phyloP scores from a whole-genome alignment of 30 jellyfish, hydroid and myxozoan species.

The Hydractinia symbiolongicarpus region DNA sequence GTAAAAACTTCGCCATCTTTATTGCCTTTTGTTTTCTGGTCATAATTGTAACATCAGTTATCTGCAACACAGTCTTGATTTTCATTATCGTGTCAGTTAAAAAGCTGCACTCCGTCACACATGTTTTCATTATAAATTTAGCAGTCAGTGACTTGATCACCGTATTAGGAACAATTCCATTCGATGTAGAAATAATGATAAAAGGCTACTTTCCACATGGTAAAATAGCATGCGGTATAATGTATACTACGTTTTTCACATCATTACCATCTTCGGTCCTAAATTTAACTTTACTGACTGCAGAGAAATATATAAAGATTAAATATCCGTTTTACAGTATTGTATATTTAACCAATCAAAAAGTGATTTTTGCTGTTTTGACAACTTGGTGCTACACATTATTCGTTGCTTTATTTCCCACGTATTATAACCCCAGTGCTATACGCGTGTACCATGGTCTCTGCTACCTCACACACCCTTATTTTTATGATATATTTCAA shows the following conservation, averaged over 20 bases:
- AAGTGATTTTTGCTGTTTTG: not conserved
- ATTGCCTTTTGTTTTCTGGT: constrained; percentile 16
- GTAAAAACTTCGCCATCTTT: constrained; percentile 5
- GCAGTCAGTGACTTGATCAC: constrained; percentile 40
- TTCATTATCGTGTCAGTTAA: not conserved
- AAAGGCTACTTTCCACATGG: constrained; percentile 37
- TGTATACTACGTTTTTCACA: constrained; percentile 19
- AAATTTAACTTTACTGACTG: constrained; percentile 25
- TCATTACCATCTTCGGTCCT: constrained; percentile 46
- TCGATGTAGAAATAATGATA: constrained; percentile 30
- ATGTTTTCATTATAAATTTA: constrained; percentile 26
- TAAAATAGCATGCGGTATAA: constrained; percentile 22
- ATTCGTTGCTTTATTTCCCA: constrained; percentile 24
- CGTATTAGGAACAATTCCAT: constrained; percentile 21
- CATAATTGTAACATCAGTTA: constrained; percentile 2
- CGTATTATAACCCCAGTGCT: constrained; percentile 8
- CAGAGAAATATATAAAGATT: constrained; percentile 27
- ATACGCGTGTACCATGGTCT: not conserved
- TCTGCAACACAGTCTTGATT: constrained; percentile 18
- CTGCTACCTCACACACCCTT: constrained; percentile 6
- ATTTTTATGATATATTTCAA: constrained; percentile 14
- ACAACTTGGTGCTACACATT: constrained; percentile 36
- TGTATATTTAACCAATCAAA: constrained; percentile 3
- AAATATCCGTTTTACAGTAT: constrained; percentile 18
- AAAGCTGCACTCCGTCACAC: constrained; percentile 30